Conservation (phyloP, 2,797 vertebrate species). For the Columba guinea region DNA sequence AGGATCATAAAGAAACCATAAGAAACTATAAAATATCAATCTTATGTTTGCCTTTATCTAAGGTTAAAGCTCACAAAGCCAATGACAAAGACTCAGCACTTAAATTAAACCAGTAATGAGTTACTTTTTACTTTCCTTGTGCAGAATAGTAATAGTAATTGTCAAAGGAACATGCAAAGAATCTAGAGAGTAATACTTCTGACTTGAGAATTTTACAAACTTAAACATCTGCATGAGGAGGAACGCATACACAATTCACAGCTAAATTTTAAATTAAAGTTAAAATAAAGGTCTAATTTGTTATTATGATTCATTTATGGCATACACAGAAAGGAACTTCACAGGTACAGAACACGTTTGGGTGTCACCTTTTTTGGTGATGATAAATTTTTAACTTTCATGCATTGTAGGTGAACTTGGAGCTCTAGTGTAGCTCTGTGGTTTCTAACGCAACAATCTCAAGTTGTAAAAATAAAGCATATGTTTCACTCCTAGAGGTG, state of each 20-base stretch:
- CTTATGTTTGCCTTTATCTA: not conserved
- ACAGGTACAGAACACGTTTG: not conserved
- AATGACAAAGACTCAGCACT: not conserved
- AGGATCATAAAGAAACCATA: not conserved
- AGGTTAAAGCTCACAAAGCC: not conserved
- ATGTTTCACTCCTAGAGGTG: not conserved
- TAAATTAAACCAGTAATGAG: not conserved
- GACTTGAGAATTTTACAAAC: not conserved
- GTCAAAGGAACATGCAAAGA: not conserved
- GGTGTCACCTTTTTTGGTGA: not conserved
- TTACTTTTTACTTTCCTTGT: not conserved
- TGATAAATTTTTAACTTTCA: not conserved
- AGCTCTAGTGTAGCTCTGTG: not conserved
- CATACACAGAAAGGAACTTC: not conserved
- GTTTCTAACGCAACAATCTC: not conserved
- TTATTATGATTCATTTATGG: not conserved
- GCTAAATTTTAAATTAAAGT: no score
- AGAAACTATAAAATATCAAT: not conserved
- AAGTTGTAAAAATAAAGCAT: not conserved
- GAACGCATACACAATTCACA: not conserved
- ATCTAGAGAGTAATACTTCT: not conserved
- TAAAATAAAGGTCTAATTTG: not conserved
- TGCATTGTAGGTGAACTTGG: not conserved
- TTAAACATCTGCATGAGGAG: not conserved
- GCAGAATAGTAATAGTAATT: not conserved